Conservation (phyloP, 2,113 vertebrate genomes). For the Synchiropus splendidus region DNA sequence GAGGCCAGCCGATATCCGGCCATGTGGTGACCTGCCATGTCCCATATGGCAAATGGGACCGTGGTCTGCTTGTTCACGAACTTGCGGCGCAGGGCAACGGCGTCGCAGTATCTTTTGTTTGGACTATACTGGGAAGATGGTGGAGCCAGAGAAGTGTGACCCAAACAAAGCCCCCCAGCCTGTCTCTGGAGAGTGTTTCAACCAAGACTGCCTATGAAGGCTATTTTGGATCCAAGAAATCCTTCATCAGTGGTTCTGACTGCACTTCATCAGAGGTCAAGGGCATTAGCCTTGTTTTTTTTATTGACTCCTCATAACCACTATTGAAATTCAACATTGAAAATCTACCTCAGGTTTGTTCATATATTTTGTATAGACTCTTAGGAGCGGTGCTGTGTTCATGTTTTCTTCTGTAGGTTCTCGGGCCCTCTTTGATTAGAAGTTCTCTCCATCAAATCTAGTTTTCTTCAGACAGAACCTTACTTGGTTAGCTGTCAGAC, state of each 20-base stretch:
- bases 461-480: no score
- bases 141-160: conserved; percentile 67
- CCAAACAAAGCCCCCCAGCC: conserved; percentile 50
- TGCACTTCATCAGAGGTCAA: conserved; percentile 23
- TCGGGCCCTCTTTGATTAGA: no score
- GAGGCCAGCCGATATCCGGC: conserved; percentile 76
- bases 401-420: no score
- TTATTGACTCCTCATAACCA: conserved; percentile 55
- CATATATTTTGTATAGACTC: conserved; percentile 32
- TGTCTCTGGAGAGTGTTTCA: conserved; percentile 52
- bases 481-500: no score
- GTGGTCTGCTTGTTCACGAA: conserved; percentile 79
- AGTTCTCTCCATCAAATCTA: no score
- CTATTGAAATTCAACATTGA: conserved; percentile 59
- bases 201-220: conserved; percentile 70
- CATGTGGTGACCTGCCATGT: conserved; percentile 78
- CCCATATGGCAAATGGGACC: conserved; percentile 76
- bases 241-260: conserved; percentile 25
- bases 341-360: conserved; percentile 86
- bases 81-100: conserved; percentile 67
- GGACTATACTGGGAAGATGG: conserved; percentile 67
- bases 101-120: conserved; percentile 68
- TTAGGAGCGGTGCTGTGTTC: conserved; percentile 42
- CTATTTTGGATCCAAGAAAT: not conserved
- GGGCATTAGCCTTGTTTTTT: conserved; percentile 34